Percentiles rank a stretch among this genome's conserved stretches.
These are phyloP conservation scores for Benitochromis conjunctus DNA, from an alignment of 2,113 vertebrate species.

Conservation along the genomic window DNA sequence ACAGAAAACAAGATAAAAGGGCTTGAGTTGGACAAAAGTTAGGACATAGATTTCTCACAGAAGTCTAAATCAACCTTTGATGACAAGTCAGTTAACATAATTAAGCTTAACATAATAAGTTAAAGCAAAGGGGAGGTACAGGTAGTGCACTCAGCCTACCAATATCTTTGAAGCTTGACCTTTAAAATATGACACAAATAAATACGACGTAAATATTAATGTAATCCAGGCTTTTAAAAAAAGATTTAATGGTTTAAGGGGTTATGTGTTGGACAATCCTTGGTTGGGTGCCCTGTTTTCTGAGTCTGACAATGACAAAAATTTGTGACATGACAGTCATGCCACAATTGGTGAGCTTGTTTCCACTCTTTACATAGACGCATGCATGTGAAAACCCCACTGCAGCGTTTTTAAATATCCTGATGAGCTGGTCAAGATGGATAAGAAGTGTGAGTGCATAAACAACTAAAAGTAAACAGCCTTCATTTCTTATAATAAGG, in stretches of 20 bases:
- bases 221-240: not conserved
- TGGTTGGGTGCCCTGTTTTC: not conserved
- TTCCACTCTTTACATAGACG: not conserved
- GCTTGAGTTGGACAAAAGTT: not conserved
- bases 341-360: not conserved
- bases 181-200: not conserved
- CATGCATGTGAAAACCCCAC: not conserved
- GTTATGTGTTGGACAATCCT: not conserved
- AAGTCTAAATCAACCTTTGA: not conserved
- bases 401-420: not conserved
- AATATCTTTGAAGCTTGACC: not conserved
- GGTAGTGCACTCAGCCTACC: not conserved
- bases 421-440: not conserved
- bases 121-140: not conserved
- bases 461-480: not conserved
- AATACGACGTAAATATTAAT: not conserved
- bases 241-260: not conserved
- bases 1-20: not conserved
- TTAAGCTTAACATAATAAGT: not conserved
- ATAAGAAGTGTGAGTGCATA: not conserved
- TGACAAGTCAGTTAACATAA: not conserved
- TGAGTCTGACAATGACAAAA: not conserved
- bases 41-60: not conserved
- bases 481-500: not conserved
- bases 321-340: not conserved